Base-by-base conservation (phyloP, 2,113 vertebrate species). In the Chloropsis cyanopogon region DNA sequence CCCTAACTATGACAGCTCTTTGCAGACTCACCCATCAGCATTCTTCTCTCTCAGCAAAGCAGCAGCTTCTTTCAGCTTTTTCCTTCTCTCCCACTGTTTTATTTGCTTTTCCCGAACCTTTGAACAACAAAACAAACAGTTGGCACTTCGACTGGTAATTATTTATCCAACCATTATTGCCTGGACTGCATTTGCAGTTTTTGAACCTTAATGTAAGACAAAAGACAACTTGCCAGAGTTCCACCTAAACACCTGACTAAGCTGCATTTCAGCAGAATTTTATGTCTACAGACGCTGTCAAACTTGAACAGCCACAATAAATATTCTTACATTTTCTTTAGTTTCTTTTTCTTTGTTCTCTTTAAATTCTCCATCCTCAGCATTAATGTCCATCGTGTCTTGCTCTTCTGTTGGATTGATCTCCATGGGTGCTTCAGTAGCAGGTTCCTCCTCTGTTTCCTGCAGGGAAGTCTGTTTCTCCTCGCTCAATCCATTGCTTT, bases 81-180 rank as follows among this genome's bases (percentile, higher is more conserved):
- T 99, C 81, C 97, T 98, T 95, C 98, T 99, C 95, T 99, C 98
- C 92, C 99, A 99, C 92, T 98, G 98, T 96, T 98, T 99, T 54
- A 97, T 96, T 86, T 98, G 99, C 92, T 98, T 99, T 96, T 99
- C 98, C 86, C 98, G 97, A 94, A 98, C 98, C 99, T 99, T 70
- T 92, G 63, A 97, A 96, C 60, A 94, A 96, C 29, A 95, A 82
- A 65, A 70, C 33, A 79, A 94, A 91, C 1, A 72, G 52, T 14
- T 80, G 81, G 41, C 39, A 33, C n/a, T 87, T 93, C 20, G 81
- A 63, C 5, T 56, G 49, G 14, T 56, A 61, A 61, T 66, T 60
- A 69, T 4, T 22, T 26, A 57, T 54, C 10, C 3, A 41, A 46
- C 25, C 21, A 11, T 26, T 70, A 42, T 23, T 44, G 29, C 33